Evolutionary conservation across 2,888 invertebrate species (phyloP).

Genomic region (Macrophya annulata): DNA sequence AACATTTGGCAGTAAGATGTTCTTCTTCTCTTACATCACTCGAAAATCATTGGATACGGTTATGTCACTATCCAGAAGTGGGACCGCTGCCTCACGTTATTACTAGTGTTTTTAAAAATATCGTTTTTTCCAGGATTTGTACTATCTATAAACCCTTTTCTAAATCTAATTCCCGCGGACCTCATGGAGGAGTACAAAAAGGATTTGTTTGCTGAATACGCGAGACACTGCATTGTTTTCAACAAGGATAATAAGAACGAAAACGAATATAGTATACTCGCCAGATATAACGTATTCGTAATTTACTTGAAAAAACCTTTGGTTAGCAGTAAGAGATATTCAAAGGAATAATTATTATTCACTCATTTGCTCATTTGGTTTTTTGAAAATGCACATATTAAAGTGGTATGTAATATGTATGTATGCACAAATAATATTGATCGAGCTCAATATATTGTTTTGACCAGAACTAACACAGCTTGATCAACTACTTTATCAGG

Average conservation of each 20-base stretch:
- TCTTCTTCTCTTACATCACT: background rate
- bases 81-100: constrained; percentile 64
- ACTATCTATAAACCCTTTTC: constrained; percentile 85
- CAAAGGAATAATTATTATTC: background rate
- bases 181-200: constrained; percentile 82
- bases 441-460: too few relatives aligned
- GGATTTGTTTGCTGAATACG: constrained; percentile 82
- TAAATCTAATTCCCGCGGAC: constrained; percentile 81
- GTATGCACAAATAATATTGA: too few relatives aligned
- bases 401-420: too few relatives aligned
- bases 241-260: constrained; percentile 78
- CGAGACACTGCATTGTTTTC: constrained; percentile 78
- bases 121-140: constrained; percentile 82
- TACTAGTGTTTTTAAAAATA: background rate
- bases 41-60: background rate
- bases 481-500: too few relatives aligned
- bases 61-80: constrained; percentile 65
- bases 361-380: background rate
- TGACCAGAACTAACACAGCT: too few relatives aligned
- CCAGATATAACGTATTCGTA: constrained; percentile 72
- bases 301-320: constrained; percentile 70
- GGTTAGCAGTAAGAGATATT: background rate
- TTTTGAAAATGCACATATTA: too few relatives aligned
- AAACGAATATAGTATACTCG: constrained; percentile 79
- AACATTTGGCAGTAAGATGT: constrained; percentile 82